These are phyloP conservation scores for Lophius americanus DNA, from an alignment of 2,797 vertebrate genomes.

Conservation along the genomic window DNA sequence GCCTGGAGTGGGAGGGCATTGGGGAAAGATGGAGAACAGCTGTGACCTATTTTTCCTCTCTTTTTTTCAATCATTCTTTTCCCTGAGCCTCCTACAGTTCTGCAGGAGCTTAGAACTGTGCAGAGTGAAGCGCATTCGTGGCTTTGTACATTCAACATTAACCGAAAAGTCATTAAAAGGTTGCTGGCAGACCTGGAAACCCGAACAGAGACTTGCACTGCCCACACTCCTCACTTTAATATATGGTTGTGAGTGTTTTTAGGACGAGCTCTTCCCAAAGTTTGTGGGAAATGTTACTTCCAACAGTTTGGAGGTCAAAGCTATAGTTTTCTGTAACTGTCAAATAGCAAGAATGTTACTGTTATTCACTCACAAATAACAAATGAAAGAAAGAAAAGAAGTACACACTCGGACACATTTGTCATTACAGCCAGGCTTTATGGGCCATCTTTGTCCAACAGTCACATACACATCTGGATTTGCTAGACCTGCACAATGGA, in stretches of 20 bases:
- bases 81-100: constrained; percentile 34
- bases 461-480: constrained; percentile 57
- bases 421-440: constrained; percentile 12
- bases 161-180: constrained; percentile 35
- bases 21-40: constrained; percentile 68
- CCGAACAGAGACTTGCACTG: not conserved
- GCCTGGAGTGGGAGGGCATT: constrained; percentile 27
- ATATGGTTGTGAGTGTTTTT: not conserved
- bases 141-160: constrained; percentile 23
- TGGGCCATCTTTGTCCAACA: constrained; percentile 27
- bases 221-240: constrained; percentile 8
- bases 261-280: not conserved
- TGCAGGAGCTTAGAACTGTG: constrained; percentile 41
- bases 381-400: too few relatives aligned
- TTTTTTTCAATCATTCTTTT: constrained; percentile 46
- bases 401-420: not conserved
- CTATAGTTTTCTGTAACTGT: constrained; percentile 29
- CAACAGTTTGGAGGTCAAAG: constrained; percentile 28
- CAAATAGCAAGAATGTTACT: constrained; percentile 11
- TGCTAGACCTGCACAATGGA: constrained; percentile 25
- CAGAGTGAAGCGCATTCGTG: constrained; percentile 23
- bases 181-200: constrained; percentile 23
- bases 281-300: constrained; percentile 16
- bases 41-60: constrained; percentile 74
- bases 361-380: not conserved